These are phyloP conservation scores for Aphodius granarius DNA, from an alignment of 2,888 invertebrate genomes.

Conservation along the genomic window DNA sequence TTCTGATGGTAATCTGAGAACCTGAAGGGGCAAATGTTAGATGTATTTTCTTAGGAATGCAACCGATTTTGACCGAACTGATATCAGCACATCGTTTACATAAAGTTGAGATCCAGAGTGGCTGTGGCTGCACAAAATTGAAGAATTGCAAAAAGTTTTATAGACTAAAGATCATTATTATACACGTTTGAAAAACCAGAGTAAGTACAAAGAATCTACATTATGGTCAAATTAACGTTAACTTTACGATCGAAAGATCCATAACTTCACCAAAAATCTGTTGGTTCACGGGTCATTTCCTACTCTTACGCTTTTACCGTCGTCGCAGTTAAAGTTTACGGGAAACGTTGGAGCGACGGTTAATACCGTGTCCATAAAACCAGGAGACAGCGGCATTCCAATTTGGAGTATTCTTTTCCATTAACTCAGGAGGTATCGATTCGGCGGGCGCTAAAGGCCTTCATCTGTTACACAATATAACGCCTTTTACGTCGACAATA, in stretches of 20 bases:
- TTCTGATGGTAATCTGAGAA: too few relatives aligned
- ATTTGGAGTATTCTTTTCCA: not conserved
- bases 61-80: too few relatives aligned
- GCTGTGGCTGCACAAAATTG: too few relatives aligned
- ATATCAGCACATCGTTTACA: too few relatives aligned
- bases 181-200: too few relatives aligned
- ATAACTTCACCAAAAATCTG: not conserved
- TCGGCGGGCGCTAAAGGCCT: constrained; percentile 9
- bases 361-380: not conserved
- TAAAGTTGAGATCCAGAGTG: too few relatives aligned
- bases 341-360: not conserved
- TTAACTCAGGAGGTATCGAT: constrained; percentile 4
- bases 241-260: not conserved
- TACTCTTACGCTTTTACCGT: too few relatives aligned
- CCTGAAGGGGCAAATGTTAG: too few relatives aligned
- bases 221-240: not conserved
- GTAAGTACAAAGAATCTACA: not conserved
- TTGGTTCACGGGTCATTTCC: not conserved
- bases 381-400: not conserved
- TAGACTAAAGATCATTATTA: too few relatives aligned
- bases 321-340: not conserved
- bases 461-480: constrained; percentile 13
- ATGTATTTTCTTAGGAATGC: too few relatives aligned
- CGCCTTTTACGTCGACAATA: constrained; percentile 13
- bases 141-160: too few relatives aligned